Conservation (phyloP, 2,113 vertebrate species). For the Uropsilus gracilis region DNA sequence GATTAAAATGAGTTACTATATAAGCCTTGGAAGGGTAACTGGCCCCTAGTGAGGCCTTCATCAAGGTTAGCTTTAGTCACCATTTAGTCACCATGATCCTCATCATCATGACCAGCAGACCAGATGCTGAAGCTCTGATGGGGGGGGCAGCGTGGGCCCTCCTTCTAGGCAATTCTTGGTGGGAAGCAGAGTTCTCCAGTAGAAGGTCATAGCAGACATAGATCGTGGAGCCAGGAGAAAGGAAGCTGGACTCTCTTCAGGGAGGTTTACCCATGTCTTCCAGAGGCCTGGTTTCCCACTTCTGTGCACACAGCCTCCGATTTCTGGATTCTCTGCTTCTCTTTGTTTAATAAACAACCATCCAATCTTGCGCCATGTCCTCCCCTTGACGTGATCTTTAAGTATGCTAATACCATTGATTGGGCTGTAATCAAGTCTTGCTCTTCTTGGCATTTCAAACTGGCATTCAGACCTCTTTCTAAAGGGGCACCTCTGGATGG, state of each 20-base stretch:
- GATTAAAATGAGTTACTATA: neutral
- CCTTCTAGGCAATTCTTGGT: conserved; percentile 3
- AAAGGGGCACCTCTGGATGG: neutral
- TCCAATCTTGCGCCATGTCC: neutral
- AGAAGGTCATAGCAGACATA: neutral
- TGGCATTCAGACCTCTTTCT: conserved; percentile 7
- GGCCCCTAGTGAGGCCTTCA: neutral
- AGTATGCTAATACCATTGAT: conserved; percentile 72
- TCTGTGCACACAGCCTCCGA: neutral
- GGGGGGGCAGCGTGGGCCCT: neutral
- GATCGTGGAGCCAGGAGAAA: neutral
- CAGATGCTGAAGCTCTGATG: neutral
- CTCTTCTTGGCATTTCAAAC: conserved; percentile 23
- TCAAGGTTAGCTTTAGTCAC: neutral
- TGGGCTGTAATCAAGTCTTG: conserved; percentile 60
- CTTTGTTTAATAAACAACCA: conserved; percentile 49
- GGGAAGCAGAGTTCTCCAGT: conserved; percentile 18
- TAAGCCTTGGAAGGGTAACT: neutral
- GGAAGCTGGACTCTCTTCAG: neutral
- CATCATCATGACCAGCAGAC: neutral
- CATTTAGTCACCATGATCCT: neutral
- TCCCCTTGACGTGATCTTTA: conserved; percentile 69
- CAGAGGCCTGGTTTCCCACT: neutral
- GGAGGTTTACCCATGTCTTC: neutral
- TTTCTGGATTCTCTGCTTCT: conserved; percentile 10